Evolutionary conservation across 2,888 invertebrate genomes (phyloP).

Genomic region (Emesis russula): DNA sequence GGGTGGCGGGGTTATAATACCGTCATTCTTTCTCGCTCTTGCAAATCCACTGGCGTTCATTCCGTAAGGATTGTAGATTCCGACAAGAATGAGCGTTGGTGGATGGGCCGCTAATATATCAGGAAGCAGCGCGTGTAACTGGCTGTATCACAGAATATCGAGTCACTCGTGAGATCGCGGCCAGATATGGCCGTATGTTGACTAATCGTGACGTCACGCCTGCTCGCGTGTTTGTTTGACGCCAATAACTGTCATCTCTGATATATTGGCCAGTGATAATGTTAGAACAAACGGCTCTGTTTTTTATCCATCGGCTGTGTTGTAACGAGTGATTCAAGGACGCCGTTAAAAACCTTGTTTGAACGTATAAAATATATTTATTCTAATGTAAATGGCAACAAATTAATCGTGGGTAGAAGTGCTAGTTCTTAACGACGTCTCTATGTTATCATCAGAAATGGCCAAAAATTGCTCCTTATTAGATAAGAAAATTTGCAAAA

Average conservation of each 20-base stretch:
- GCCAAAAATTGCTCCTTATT: no score
- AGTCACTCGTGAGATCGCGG: constrained; percentile 18
- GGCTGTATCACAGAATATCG: constrained; percentile 14
- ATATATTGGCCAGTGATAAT: constrained; percentile 51
- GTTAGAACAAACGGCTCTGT: constrained; percentile 9
- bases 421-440: no score
- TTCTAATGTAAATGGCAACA: no score
- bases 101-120: not conserved
- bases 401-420: no score
- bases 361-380: not conserved
- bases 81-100: no score
- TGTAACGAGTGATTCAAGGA: constrained; percentile 10
- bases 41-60: no score
- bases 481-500: no score
- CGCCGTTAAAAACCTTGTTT: not conserved
- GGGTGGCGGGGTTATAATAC: no score
- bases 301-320: constrained; percentile 22
- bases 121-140: not conserved
- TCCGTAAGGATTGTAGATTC: no score
- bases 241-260: constrained; percentile 73
- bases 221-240: constrained; percentile 66
- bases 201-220: constrained; percentile 58
- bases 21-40: no score
- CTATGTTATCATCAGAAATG: no score
- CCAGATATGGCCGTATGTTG: not conserved